Conservation (phyloP, 2,113 vertebrate genomes). For the Ceyx melanurus region DNA sequence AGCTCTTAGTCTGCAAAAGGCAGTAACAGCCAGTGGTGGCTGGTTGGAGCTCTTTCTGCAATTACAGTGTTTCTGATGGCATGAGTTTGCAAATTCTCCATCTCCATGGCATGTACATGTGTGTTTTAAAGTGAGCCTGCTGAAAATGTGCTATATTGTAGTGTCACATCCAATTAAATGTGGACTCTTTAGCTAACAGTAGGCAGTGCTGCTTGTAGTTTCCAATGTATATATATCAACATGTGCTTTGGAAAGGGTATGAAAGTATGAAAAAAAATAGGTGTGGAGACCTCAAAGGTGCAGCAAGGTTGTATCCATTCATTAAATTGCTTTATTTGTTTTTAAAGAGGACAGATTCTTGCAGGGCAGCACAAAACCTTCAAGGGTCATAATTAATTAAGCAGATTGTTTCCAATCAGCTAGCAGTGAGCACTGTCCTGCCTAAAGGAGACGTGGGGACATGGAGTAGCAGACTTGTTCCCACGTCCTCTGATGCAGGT, state of each 20-base stretch:
- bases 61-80: neutral
- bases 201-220: neutral
- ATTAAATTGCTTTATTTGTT: neutral
- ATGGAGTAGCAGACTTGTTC: neutral
- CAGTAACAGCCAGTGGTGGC: neutral
- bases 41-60: neutral
- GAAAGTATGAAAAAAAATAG: neutral
- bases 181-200: neutral
- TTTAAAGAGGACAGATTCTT: neutral
- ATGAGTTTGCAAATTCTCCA: neutral
- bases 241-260: neutral
- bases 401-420: neutral
- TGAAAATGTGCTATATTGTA: neutral
- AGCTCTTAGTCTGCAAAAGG: neutral
- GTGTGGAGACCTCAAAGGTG: neutral
- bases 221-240: neutral
- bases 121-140: neutral
- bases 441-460: neutral
- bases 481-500: neutral
- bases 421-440: neutral
- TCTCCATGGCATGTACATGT: accelerated
- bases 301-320: neutral
- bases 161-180: accelerated
- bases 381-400: neutral
- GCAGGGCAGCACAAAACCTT: neutral